Percentiles rank a stretch among this genome's conserved stretches.
Conservation (phyloP, 2,113 vertebrate species). For the Cavia aperea region DNA sequence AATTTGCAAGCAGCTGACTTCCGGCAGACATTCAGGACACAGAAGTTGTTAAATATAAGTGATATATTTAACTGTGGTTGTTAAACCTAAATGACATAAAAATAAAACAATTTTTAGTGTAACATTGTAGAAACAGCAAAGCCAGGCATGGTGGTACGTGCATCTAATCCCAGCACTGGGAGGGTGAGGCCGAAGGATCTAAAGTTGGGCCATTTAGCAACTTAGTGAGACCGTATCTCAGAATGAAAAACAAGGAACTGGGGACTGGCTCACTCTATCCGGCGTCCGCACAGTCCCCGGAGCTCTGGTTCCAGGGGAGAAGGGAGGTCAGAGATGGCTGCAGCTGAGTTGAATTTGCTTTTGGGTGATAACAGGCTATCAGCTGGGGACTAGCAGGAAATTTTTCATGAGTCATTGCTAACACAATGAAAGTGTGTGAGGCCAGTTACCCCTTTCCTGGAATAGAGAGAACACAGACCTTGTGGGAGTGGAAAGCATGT, state of each 20-base stretch:
- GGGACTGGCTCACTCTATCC: background rate
- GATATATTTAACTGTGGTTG: background rate
- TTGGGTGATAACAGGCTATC: background rate
- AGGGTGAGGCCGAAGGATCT: background rate
- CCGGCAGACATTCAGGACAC: background rate
- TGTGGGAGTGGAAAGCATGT: background rate
- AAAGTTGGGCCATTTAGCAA: background rate
- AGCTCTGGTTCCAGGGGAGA: background rate
- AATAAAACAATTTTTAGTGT: background rate
- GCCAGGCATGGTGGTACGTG: background rate
- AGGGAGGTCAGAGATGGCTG: background rate
- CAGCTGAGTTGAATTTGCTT: background rate
- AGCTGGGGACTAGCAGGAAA: rapidly evolving
- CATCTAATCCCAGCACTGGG: background rate
- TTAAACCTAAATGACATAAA: background rate
- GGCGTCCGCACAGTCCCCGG: background rate
- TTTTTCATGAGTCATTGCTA: background rate
- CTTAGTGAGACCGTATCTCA: background rate
- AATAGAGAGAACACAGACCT: background rate
- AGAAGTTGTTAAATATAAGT: background rate
- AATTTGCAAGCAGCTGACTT: background rate
- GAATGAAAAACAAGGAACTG: background rate
- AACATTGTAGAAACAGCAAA: background rate
- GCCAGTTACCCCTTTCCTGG: background rate
- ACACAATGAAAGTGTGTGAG: background rate